phyloP scores from a whole-genome alignment of 30 jellyfish, hydroid and myxozoan genomes.

The Turritopsis rubra region DNA sequence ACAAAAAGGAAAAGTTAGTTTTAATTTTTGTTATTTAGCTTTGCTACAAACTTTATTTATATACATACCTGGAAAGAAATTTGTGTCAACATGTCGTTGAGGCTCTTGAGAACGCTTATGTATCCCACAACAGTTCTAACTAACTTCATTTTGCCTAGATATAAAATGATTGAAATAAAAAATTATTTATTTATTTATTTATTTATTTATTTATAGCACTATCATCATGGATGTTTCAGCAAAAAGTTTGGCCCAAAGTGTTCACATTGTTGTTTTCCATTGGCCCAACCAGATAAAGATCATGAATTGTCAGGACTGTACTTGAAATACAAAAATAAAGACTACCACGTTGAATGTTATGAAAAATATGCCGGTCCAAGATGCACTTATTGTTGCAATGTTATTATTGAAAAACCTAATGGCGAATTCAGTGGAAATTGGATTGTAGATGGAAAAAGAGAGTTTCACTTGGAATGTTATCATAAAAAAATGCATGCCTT shows the following conservation, averaged over 20 bases:
- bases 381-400: constrained; percentile 89
- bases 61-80: not conserved
- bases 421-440: constrained; percentile 79
- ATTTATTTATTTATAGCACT: constrained; percentile 40
- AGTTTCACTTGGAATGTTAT: constrained; percentile 87
- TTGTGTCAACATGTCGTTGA: no score
- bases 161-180: no score
- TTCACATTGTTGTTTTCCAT: constrained; percentile 85
- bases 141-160: no score
- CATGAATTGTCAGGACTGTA: constrained; percentile 70
- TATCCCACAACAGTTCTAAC: no score
- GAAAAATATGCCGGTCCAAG: constrained; percentile 98
- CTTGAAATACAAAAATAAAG: constrained; percentile 52
- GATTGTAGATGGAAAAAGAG: constrained; percentile 64
- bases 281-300: constrained; percentile 80
- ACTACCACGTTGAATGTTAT: constrained; percentile 95
- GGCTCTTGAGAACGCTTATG: no score
- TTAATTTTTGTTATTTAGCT: no score
- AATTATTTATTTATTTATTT: no score
- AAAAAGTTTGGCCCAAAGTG: constrained; percentile 95
- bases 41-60: not conserved
- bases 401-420: constrained; percentile 66
- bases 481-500: constrained; percentile 57
- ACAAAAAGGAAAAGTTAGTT: not conserved
- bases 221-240: constrained; percentile 78